phyloP scores from a whole-genome alignment of 2,888 invertebrate genomes.

The Mantis religiosa region DNA sequence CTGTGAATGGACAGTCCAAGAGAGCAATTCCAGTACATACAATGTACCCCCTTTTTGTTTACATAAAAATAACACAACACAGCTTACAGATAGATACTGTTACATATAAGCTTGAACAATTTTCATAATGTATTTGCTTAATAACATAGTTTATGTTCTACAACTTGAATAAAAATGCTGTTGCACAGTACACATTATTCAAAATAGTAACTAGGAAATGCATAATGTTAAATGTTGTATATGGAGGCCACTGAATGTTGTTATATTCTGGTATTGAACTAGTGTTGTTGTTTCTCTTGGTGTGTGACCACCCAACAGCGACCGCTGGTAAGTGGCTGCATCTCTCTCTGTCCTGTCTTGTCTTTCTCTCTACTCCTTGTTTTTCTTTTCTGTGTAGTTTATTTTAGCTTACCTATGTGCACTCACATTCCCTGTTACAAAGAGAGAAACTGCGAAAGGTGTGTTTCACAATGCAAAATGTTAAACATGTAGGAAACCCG shows the following conservation, averaged over 20 bases:
- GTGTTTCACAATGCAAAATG: background rate
- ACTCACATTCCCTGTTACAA: background rate
- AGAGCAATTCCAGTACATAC: too few relatives aligned
- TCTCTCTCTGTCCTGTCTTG: background rate
- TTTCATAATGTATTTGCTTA: too few relatives aligned
- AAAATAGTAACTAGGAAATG: background rate
- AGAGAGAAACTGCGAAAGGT: background rate
- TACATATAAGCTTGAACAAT: too few relatives aligned
- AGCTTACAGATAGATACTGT: too few relatives aligned
- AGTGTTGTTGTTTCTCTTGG: slow-evolving; percentile 10
- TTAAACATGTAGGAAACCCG: background rate
- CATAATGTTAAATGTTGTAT: background rate
- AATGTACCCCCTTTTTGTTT: too few relatives aligned
- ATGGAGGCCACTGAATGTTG: background rate
- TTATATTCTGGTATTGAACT: background rate
- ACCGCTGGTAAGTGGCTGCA: slow-evolving; percentile 10
- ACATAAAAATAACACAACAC: too few relatives aligned
- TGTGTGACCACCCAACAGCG: slow-evolving; percentile 1
- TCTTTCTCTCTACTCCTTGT: background rate
- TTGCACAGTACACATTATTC: too few relatives aligned
- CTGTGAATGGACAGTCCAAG: too few relatives aligned
- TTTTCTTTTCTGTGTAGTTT: background rate
- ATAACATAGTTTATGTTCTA: too few relatives aligned
- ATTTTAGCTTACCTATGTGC: background rate
- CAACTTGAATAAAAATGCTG: too few relatives aligned